Percentiles rank a stretch among this genome's conserved stretches.
Conservation (phyloP, 37 sponge, comb jelly and placozoan genomes). For the Agelas oroides region DNA sequence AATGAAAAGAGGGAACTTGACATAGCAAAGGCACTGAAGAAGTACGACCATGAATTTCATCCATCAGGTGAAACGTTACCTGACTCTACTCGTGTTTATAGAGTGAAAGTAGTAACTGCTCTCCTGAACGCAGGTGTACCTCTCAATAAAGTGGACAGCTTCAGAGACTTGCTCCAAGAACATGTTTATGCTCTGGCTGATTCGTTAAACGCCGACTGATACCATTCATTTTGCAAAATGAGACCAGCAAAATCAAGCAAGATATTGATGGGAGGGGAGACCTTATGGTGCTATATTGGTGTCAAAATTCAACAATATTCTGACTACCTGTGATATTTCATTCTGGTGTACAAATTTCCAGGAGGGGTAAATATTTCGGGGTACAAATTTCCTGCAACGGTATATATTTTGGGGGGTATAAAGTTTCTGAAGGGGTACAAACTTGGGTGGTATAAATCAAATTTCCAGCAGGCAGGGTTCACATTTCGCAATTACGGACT, state of each 20-base stretch:
- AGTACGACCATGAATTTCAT: constrained; percentile 22
- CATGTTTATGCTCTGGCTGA: constrained; percentile 6
- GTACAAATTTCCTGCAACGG: no score
- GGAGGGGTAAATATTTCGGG: no score
- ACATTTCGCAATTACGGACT: no score
- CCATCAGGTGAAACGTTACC: constrained; percentile 37
- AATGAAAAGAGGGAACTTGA: neutral
- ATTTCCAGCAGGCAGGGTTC: no score
- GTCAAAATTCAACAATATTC: no score
- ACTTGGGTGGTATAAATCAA: no score
- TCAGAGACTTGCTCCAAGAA: constrained; percentile 29
- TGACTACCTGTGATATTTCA: no score
- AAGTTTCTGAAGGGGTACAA: no score
- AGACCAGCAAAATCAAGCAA: constrained; percentile 1
- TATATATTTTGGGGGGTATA: no score
- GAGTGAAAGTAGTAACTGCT: constrained; percentile 45
- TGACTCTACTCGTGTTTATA: constrained; percentile 32
- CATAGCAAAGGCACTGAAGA: constrained; percentile 38
- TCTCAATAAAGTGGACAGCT: constrained; percentile 14
- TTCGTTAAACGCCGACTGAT: neutral
- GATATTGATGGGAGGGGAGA: neutral
- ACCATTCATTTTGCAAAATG: constrained; percentile 28
- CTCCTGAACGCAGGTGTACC: constrained; percentile 48
- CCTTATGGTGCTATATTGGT: no score
- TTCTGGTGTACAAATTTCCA: no score